A percentile compares a stretch with the other conserved stretches of the same genome.
These are phyloP conservation scores for Suncus etruscus DNA, from an alignment of 2,113 vertebrate species.

Conservation along the genomic window DNA sequence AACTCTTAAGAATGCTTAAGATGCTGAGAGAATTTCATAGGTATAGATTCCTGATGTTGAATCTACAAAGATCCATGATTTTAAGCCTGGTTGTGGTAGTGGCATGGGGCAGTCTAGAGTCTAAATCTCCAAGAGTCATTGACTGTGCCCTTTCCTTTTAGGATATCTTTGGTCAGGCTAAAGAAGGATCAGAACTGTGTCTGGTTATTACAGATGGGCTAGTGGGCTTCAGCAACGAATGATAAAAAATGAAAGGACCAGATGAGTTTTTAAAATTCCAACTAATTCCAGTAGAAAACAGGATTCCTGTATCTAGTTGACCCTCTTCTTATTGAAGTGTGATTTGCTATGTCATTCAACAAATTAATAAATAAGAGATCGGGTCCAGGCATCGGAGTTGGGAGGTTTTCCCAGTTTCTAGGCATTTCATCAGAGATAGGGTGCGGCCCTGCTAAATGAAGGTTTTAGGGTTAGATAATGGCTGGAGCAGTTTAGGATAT, in stretches of 20 bases:
- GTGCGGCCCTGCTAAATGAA: too few species aligned
- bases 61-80: neutral
- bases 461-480: too few species aligned
- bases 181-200: slow-evolving; percentile 23
- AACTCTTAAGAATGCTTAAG: neutral
- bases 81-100: neutral
- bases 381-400: too few species aligned
- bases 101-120: neutral
- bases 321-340: neutral
- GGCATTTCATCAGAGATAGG: too few species aligned
- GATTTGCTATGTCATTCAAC: too few species aligned
- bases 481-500: too few species aligned
- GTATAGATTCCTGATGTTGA: neutral
- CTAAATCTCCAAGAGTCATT: neutral
- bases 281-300: slow-evolving; percentile 23
- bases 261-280: slow-evolving; percentile 39
- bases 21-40: neutral
- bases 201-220: slow-evolving; percentile 11
- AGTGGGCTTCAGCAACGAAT: slow-evolving; percentile 7
- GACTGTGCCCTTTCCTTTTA: neutral
- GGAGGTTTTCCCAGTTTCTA: too few species aligned
- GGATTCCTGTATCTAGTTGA: slow-evolving; percentile 39
- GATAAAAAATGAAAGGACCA: slow-evolving; percentile 46
- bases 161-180: neutral
- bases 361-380: too few species aligned